Evolutionary conservation across 2,888 invertebrate genomes (phyloP).

Genomic region (Pristionchus entomophagus): DNA sequence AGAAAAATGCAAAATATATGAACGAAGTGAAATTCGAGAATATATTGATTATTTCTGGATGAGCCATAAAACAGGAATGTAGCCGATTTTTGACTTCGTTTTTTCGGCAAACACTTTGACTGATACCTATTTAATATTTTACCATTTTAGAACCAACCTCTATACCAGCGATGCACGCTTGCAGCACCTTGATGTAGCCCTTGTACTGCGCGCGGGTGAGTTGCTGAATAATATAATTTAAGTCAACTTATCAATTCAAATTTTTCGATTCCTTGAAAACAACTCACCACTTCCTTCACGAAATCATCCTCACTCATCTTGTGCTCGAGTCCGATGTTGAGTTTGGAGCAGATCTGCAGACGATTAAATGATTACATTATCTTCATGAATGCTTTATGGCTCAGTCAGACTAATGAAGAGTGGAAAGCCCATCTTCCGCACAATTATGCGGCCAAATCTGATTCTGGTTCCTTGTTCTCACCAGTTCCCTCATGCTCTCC

Average conservation of each 20-base stretch:
- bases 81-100: too few relatives aligned
- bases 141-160: slow-evolving; percentile 78
- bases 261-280: not conserved
- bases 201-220: slow-evolving; percentile 93
- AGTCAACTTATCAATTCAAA: not conserved
- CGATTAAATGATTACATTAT: not conserved
- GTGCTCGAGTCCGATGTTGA: slow-evolving; percentile 92
- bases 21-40: too few relatives aligned
- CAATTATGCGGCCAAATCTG: too few relatives aligned
- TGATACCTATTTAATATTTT: not conserved
- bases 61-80: too few relatives aligned
- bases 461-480: not conserved
- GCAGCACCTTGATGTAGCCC: slow-evolving; percentile 93
- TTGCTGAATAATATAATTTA: slow-evolving; percentile 82
- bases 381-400: too few relatives aligned
- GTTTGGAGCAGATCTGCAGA: slow-evolving; percentile 86
- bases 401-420: too few relatives aligned
- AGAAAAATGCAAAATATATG: not conserved
- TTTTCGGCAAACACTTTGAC: not conserved
- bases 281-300: slow-evolving; percentile 93
- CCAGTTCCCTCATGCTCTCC: slow-evolving; percentile 95
- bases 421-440: too few relatives aligned
- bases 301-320: slow-evolving; percentile 93
- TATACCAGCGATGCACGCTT: slow-evolving; percentile 90
- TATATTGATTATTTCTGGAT: too few relatives aligned